These are phyloP conservation scores for Agriopis leucophaearia DNA, from an alignment of 2,888 invertebrate genomes.

Conservation along the genomic window DNA sequence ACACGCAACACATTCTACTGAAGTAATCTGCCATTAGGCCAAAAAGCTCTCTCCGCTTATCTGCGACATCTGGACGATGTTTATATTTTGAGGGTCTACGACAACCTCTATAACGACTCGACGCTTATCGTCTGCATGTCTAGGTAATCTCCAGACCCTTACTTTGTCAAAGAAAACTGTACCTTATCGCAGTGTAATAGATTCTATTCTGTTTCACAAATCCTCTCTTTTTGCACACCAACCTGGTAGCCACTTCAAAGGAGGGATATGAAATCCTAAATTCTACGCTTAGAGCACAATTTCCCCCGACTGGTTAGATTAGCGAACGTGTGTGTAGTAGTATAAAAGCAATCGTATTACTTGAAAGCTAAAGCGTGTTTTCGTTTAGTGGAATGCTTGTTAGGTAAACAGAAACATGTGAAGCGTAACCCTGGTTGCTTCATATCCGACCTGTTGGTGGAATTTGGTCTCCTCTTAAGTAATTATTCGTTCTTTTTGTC, in stretches of 20 bases:
- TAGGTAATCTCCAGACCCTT: constrained; percentile 70
- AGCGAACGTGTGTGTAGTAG: constrained; percentile 36
- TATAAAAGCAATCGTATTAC: constrained; percentile 56
- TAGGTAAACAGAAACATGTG: constrained; percentile 64
- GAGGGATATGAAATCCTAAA: constrained; percentile 61
- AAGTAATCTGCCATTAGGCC: constrained; percentile 83
- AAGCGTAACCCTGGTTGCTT: constrained; percentile 59
- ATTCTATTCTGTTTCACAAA: constrained; percentile 53
- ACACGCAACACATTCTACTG: constrained; percentile 69
- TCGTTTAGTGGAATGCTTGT: constrained; percentile 45
- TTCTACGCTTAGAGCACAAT: constrained; percentile 55
- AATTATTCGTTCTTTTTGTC: constrained; percentile 48
- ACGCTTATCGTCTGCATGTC: constrained; percentile 81
- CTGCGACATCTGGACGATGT: constrained; percentile 84
- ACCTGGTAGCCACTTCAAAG: constrained; percentile 54
- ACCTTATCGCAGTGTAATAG: constrained; percentile 59
- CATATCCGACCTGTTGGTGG: constrained; percentile 62
- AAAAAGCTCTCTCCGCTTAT: constrained; percentile 81
- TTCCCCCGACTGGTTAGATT: constrained; percentile 51
- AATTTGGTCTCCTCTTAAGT: constrained; percentile 60
- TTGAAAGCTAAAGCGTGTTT: constrained; percentile 52
- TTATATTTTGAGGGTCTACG: constrained; percentile 83
- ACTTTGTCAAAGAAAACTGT: constrained; percentile 59
- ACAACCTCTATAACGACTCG: constrained; percentile 83
- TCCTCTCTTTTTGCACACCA: constrained; percentile 51